Evolutionary conservation across 2,113 vertebrate species (phyloP).

Genomic region (Saimiri boliviensis): DNA sequence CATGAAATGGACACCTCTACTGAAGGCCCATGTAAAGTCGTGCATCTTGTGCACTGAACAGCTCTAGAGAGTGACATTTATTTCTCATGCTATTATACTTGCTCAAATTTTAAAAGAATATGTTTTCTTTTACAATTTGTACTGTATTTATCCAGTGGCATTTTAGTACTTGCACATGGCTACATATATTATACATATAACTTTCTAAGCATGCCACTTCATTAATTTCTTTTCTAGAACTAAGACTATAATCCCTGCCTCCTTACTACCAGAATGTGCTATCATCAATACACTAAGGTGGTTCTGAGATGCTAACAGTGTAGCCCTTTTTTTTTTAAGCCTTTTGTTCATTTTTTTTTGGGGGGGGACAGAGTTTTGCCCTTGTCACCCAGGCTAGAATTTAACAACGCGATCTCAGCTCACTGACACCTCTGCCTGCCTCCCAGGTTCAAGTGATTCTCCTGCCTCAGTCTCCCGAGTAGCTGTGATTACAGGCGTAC

Average conservation of each 20-base stretch:
- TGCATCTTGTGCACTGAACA: not conserved
- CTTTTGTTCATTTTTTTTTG: too few species aligned
- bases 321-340: not conserved
- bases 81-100: not conserved
- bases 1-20: not conserved
- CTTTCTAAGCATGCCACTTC: not conserved
- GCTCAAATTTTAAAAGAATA: not conserved
- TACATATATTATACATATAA: slow-evolving; percentile 2
- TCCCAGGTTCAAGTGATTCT: too few species aligned
- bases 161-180: not conserved
- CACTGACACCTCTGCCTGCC: too few species aligned
- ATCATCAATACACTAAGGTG: not conserved
- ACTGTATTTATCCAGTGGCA: not conserved
- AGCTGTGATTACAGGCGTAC: too few species aligned
- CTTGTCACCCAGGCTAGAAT: too few species aligned
- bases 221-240: slow-evolving; percentile 28
- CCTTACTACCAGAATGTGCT: not conserved
- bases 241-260: not conserved
- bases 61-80: not conserved
- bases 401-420: too few species aligned
- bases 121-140: not conserved
- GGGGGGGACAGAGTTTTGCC: too few species aligned
- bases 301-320: not conserved
- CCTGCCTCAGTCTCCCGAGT: too few species aligned
- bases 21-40: not conserved